Base-by-base conservation (phyloP, 2,797 vertebrate species). In the Cossypha dichroa region DNA sequence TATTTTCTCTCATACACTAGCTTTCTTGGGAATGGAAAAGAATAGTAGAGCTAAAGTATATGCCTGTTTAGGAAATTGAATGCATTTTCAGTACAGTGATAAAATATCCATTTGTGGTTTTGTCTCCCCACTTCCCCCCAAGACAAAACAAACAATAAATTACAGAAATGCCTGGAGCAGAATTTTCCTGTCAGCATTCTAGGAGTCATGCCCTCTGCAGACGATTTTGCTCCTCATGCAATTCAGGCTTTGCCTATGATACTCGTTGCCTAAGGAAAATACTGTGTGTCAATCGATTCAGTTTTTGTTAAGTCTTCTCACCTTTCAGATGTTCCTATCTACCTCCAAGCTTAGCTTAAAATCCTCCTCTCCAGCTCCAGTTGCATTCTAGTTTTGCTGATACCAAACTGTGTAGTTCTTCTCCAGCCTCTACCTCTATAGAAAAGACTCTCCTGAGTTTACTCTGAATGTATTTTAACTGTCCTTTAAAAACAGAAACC, bases 21-120 rank as follows among this genome's bases (percentile, higher is more conserved):
- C 38, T 38, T 38, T 38, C 38, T 38, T 38, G 38, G 38, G 63
- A 76, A 60, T 13, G 72, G 67, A 66, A 64, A 78, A 83, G 38
- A 85, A 46, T 22, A 10, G 20, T 74, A 89, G 29, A 31, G 17
- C 23, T 90, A 36, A 88, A 77, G 34, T 62, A 38, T 25, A 49
- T 66, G 17, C 43, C 45, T 91, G 29, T 60, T 89, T 64, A 62
- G 38, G 63, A 96, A 83, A 62, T 3, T 19, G 40, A 87, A 78
- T 73, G 29, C 12, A 51, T 94, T 95, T 96, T 88, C 59, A 79
- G n/a, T 92, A 69, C 60, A 55, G 77, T 72, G 72, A 79, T 88
- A 56, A 92, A 96, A 75, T 78, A 94, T 23, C n/a, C 19, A 9
- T 93, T 92, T 38, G 8, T 55, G 79, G 13, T 58, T 81, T 60